Evolutionary conservation across 92 coral and sea anemone genomes (phyloP), one percentile per base, ranked within the genome.

Genomic region (Siderastrea radians): DNA sequence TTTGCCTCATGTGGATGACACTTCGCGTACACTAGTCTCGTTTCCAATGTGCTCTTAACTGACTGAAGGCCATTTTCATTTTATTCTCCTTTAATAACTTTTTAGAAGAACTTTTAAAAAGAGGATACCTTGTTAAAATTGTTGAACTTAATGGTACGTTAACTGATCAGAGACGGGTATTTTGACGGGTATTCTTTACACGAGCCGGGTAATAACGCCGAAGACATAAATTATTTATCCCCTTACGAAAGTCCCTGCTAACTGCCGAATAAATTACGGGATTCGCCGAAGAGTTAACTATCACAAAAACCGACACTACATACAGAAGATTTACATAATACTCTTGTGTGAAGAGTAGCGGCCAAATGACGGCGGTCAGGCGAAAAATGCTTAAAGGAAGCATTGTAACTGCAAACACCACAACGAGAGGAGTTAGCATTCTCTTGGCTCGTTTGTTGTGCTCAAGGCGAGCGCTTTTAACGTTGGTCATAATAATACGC

Each of bases 391-490:
- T 81, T 15, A 84, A 3, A 44, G 88, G 81, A 15, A 84, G 80
- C 88, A 73, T 84, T 59, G 81, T 72, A 0, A 84, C 26, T 5
- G 69, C 79, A 49, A 84, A 84, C 11, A 74, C 57, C 63, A 84
- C 45, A 58, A 74, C 88, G 46, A 84, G 14, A 5, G 88, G 88
- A 1, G 80, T 72, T 6, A 84, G 72, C 45, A 84, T 59, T 45
- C 12, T 73, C 80, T 84, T 72, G 12, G 81, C 81, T 7, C 81
- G 69, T 10, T 74, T 73, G 81, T 84, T 84, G 16, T 74, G 81
- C 6, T 43, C 9, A 6, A 73, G 81, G 47, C 72, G 88, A 54
- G 9, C 9, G 44, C 46, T 15, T 47, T 60, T 46, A 13, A 48
- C 19, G 3, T 19, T 7, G 8, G 77, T 4, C 10, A 47, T 16